These are phyloP conservation scores for Cataglyphis livida DNA, from an alignment of 2,888 invertebrate genomes.

Conservation along the genomic window DNA sequence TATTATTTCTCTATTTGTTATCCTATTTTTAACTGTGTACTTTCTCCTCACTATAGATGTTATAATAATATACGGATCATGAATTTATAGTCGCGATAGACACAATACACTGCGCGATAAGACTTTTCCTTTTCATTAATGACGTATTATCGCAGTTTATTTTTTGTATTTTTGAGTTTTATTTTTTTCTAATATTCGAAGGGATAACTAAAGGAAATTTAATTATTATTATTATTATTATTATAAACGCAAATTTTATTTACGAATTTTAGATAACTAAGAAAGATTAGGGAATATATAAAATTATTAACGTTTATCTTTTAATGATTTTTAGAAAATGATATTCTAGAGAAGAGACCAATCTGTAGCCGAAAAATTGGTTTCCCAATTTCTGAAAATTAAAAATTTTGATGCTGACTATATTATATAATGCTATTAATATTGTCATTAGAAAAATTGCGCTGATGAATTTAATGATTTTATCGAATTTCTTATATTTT, in stretches of 20 bases:
- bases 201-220: not conserved
- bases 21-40: not conserved
- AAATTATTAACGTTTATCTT: not conserved
- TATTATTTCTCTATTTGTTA: conserved; percentile 3
- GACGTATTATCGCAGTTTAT: not conserved
- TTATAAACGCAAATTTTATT: not conserved
- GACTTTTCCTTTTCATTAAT: conserved; percentile 6
- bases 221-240: conserved; percentile 6
- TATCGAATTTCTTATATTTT: not conserved
- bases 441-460: not conserved
- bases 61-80: not conserved
- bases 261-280: not conserved
- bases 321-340: not conserved
- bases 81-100: not conserved
- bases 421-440: no score
- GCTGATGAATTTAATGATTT: not conserved
- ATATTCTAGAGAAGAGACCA: not conserved
- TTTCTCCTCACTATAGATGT: conserved; percentile 12
- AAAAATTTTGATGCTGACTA: not conserved
- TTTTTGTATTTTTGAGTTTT: not conserved
- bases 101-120: not conserved
- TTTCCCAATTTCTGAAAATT: not conserved
- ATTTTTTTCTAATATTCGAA: not conserved
- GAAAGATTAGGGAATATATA: not conserved
- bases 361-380: not conserved